Percentiles rank a stretch among this genome's conserved stretches.
phyloP scores from a whole-genome alignment of 2,113 vertebrate species.

The Silurus meridionalis region DNA sequence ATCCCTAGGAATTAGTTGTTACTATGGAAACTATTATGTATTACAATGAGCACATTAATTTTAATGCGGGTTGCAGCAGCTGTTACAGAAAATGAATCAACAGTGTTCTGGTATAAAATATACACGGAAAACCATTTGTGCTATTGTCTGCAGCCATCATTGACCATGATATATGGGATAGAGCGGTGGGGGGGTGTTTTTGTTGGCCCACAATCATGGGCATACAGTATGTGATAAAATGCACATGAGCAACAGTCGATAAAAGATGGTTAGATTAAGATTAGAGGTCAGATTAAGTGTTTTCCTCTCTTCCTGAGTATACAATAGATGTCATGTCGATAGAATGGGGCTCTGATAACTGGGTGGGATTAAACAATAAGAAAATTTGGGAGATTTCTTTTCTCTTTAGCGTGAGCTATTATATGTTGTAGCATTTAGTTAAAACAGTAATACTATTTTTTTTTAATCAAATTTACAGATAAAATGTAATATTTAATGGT shows the following conservation, averaged over 20 bases:
- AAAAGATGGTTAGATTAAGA: not conserved
- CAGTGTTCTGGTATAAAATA: not conserved
- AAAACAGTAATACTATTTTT: not conserved
- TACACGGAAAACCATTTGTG: not conserved
- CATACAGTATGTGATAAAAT: not conserved
- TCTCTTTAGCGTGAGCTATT: not conserved
- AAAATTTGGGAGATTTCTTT: not conserved
- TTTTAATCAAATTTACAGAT: too few species aligned
- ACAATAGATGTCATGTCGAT: not conserved
- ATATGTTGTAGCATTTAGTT: not conserved
- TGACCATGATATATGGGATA: too few species aligned
- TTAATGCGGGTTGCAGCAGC: not conserved
- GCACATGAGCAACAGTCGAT: not conserved
- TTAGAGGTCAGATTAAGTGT: not conserved
- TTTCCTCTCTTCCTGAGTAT: not conserved
- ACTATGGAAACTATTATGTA: conserved; percentile 1
- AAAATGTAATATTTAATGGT: too few species aligned
- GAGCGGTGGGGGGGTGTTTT: too few species aligned
- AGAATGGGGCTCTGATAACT: not conserved
- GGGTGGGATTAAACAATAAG: not conserved
- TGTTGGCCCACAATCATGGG: not conserved
- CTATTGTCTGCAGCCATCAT: not conserved
- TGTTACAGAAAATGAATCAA: not conserved
- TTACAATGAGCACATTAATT: not conserved
- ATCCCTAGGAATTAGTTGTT: not conserved